Evolutionary conservation across 1,140 invertebrate species (phyloP).

Genomic region (Drosophila paulistorum): DNA sequence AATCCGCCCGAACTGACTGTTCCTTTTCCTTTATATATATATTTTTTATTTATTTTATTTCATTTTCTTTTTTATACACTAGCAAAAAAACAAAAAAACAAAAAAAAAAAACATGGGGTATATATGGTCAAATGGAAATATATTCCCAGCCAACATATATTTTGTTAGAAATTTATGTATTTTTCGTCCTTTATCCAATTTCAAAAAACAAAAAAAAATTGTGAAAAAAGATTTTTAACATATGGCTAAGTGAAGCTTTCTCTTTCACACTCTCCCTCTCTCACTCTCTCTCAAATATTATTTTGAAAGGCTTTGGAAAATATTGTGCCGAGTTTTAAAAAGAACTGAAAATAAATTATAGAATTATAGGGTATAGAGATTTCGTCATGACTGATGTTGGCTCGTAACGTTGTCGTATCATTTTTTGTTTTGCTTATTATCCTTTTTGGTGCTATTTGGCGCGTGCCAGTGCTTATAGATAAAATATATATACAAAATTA

Average conservation of each 20-base stretch:
- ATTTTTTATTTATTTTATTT: slow-evolving; percentile 22
- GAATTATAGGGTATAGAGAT: neutral
- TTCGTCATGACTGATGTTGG: neutral
- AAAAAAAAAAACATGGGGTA: neutral
- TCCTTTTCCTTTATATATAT: slow-evolving; percentile 19
- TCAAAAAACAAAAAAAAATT: too few species aligned
- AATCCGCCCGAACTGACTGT: slow-evolving; percentile 27
- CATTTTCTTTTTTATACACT: slow-evolving; percentile 28
- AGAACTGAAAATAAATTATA: too few species aligned
- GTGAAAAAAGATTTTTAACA: too few species aligned
- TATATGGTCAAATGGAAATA: neutral
- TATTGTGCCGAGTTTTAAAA: too few species aligned
- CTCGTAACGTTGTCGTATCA: neutral
- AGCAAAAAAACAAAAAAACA: neutral
- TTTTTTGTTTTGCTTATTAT: slow-evolving; percentile 11
- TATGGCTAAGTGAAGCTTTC: too few species aligned
- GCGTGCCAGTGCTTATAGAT: slow-evolving; percentile 30
- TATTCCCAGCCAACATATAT: too few species aligned
- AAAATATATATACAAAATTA: slow-evolving; percentile 24
- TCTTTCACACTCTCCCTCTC: too few species aligned
- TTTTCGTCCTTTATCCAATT: too few species aligned
- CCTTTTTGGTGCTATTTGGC: slow-evolving; percentile 31
- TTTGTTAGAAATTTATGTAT: too few species aligned
- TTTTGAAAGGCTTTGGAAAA: too few species aligned
- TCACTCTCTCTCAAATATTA: too few species aligned